Evolutionary conservation across 1,140 invertebrate species (phyloP).

Genomic region (Hypsibius dujardini): DNA sequence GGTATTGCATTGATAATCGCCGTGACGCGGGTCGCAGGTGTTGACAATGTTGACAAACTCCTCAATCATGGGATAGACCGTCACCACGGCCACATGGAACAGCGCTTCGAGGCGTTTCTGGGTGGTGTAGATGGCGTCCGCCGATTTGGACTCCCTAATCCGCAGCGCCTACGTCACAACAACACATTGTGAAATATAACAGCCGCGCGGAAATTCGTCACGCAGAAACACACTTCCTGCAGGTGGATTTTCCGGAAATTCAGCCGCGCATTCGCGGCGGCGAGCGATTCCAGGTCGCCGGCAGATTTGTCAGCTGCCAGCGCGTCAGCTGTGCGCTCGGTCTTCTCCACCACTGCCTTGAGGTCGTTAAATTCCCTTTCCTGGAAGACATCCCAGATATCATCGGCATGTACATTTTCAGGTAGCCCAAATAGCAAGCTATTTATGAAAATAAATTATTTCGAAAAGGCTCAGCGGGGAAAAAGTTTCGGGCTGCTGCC

Average conservation of each 20-base stretch:
- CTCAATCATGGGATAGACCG: background rate
- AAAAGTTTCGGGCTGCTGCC: too few species aligned
- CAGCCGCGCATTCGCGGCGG: background rate
- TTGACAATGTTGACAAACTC: conserved; percentile 1
- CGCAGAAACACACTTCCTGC: background rate
- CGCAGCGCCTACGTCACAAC: background rate
- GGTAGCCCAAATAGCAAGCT: too few species aligned
- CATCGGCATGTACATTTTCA: too few species aligned
- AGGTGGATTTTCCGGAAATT: background rate
- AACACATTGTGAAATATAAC: background rate
- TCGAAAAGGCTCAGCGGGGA: background rate
- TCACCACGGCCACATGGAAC: background rate
- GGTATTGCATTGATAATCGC: conserved; percentile 95
- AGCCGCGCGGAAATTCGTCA: background rate
- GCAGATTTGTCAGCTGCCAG: background rate
- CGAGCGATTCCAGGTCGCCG: background rate
- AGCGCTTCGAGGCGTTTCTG: conserved; percentile 6
- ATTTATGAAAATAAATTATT: background rate
- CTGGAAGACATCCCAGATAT: too few species aligned
- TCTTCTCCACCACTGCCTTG: background rate
- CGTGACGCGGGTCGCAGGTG: conserved; percentile 30
- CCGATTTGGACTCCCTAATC: background rate
- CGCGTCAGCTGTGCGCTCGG: background rate
- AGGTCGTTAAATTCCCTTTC: background rate
- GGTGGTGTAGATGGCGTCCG: background rate